phyloP scores from a whole-genome alignment of 2,888 invertebrate genomes.

The Schizotus pectinicornis region DNA sequence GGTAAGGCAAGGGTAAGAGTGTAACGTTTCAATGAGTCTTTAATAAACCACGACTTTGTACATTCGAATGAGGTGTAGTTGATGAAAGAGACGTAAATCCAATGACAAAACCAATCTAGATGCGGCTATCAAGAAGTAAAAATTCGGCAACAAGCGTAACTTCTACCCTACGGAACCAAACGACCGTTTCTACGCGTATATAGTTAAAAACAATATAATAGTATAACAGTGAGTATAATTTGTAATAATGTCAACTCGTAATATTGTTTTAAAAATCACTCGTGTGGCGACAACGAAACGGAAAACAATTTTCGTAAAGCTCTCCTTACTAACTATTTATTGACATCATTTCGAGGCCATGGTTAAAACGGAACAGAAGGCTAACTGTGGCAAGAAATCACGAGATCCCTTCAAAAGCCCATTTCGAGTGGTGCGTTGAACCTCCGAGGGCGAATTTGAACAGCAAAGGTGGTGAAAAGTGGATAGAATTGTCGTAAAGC shows the following conservation, averaged over 20 bases:
- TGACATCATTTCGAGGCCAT: slow-evolving; percentile 21
- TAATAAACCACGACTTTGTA: slow-evolving; percentile 25
- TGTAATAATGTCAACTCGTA: neutral
- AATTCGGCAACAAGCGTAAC: too few relatives aligned
- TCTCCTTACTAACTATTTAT: slow-evolving; percentile 10
- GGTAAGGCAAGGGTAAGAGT: slow-evolving; percentile 1
- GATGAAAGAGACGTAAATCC: slow-evolving; percentile 13
- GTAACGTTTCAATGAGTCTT: slow-evolving; percentile 11
- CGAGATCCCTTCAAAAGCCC: slow-evolving; percentile 1
- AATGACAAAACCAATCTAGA: slow-evolving; percentile 10
- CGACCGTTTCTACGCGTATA: too few relatives aligned
- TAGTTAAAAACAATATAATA: too few relatives aligned
- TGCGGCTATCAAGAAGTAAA: slow-evolving; percentile 5
- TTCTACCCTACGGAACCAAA: too few relatives aligned
- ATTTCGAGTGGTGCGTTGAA: slow-evolving; percentile 6
- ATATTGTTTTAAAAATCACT: slow-evolving; percentile 24
- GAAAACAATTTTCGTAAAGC: slow-evolving; percentile 11
- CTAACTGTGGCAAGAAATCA: slow-evolving; percentile 12
- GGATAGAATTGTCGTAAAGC: slow-evolving; percentile 7
- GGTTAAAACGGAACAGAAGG: neutral
- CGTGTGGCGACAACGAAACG: neutral
- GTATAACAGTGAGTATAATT: too few relatives aligned
- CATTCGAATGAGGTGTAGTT: slow-evolving; percentile 22
- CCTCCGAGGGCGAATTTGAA: slow-evolving; percentile 40
- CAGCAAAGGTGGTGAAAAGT: slow-evolving; percentile 53